These are phyloP conservation scores for Rallus crepitans DNA, from an alignment of 2,797 vertebrate species.

Conservation along the genomic window DNA sequence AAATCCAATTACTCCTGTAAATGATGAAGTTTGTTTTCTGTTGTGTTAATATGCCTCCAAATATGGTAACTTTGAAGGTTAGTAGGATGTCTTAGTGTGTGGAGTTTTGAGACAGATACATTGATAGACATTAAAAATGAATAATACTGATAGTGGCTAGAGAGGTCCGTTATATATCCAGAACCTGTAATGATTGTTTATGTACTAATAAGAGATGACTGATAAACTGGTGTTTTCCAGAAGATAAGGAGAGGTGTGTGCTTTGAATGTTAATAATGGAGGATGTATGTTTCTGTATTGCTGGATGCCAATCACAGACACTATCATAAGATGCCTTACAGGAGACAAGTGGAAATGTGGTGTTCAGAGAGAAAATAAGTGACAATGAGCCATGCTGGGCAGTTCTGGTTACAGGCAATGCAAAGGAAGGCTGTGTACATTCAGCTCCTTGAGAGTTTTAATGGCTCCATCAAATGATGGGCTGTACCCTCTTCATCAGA, in stretches of 20 bases:
- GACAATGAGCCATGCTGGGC: not conserved
- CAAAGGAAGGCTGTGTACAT: not conserved
- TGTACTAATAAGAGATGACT: not conserved
- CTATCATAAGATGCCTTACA: not conserved
- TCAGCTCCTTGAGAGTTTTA: not conserved
- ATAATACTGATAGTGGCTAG: not conserved
- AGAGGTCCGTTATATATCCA: accelerated
- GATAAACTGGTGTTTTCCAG: not conserved
- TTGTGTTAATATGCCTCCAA: not conserved
- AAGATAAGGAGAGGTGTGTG: not conserved
- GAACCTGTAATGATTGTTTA: not conserved
- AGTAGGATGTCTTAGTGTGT: not conserved
- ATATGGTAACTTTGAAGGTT: not conserved
- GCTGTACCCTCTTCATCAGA: not conserved
- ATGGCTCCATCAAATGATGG: not conserved
- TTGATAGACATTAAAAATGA: not conserved
- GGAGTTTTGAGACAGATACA: not conserved
- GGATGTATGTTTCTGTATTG: not conserved
- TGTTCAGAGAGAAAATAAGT: not conserved
- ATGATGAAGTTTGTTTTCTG: not conserved
- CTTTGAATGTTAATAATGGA: not conserved
- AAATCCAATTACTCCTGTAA: not conserved
- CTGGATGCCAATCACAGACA: not conserved
- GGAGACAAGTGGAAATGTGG: accelerated
- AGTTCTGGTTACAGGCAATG: not conserved